Conservation (phyloP, 2,797 vertebrate species). For the Syndactyla subalaris region DNA sequence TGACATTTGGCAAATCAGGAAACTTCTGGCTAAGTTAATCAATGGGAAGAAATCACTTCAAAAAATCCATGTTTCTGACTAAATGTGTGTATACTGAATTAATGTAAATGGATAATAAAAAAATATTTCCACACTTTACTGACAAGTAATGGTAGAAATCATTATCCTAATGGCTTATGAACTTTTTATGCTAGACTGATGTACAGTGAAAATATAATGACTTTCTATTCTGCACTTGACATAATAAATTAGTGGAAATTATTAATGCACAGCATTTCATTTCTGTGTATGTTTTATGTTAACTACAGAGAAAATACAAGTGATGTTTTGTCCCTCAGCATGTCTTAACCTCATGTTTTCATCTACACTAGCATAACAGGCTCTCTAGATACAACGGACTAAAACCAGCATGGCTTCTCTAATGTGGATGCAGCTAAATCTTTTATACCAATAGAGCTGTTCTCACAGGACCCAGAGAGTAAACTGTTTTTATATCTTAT, state of each 20-base stretch:
- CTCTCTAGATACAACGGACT: neutral
- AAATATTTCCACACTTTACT: slow-evolving; percentile 72
- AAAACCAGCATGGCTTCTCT: neutral
- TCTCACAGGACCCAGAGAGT: neutral
- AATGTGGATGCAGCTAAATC: neutral
- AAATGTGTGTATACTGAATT: slow-evolving; percentile 59
- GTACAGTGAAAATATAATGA: slow-evolving; percentile 65
- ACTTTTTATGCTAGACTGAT: slow-evolving; percentile 54
- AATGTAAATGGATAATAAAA: slow-evolving; percentile 64
- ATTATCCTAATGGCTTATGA: slow-evolving; percentile 73
- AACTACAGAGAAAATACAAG: neutral
- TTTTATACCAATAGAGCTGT: neutral
- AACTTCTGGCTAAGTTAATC: slow-evolving; percentile 52
- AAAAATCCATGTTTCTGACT: slow-evolving; percentile 40
- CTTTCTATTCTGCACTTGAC: slow-evolving; percentile 24
- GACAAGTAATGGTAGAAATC: slow-evolving; percentile 65
- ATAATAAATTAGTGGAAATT: slow-evolving; percentile 34
- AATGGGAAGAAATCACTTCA: slow-evolving; percentile 32
- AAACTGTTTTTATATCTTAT: neutral
- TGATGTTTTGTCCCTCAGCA: neutral
- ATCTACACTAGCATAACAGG: neutral
- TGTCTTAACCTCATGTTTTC: neutral
- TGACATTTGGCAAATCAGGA: slow-evolving; percentile 36
- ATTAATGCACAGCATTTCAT: neutral
- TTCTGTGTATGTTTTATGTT: slow-evolving; percentile 5